Evolutionary conservation across 2,888 invertebrate species (phyloP).

Genomic region (Stenchaetothrips biformis): DNA sequence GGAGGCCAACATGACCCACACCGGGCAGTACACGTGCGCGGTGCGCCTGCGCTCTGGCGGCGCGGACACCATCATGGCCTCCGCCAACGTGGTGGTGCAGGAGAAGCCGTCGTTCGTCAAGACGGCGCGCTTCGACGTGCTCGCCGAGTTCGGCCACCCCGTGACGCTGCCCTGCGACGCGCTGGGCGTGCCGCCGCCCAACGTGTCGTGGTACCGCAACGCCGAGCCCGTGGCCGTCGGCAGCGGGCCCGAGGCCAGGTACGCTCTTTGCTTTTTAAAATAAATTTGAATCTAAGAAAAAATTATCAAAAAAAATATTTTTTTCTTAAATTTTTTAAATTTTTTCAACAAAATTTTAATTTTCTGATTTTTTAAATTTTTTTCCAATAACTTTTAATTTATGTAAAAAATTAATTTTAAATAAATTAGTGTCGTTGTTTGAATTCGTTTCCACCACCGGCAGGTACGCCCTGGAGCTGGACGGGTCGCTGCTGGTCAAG

Average conservation of each 20-base stretch:
- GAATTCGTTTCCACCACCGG: slow-evolving; percentile 38
- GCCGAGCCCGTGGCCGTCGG: slow-evolving; percentile 51
- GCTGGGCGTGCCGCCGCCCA: slow-evolving; percentile 79
- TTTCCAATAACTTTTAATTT: slow-evolving; percentile 1
- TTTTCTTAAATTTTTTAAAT: slow-evolving; percentile 22
- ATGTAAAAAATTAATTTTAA: slow-evolving; percentile 24
- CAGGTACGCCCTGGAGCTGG: slow-evolving; percentile 72
- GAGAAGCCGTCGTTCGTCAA: slow-evolving; percentile 66
- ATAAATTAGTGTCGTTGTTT: not conserved
- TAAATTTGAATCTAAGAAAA: not conserved
- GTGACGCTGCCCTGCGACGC: slow-evolving; percentile 80
- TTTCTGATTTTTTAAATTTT: not conserved
- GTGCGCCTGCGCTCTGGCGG: slow-evolving; percentile 72
- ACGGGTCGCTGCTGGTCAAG: slow-evolving; percentile 76
- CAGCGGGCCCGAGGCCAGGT: slow-evolving; percentile 35
- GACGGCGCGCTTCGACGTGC: slow-evolving; percentile 69
- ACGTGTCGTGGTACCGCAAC: slow-evolving; percentile 83
- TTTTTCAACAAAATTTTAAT: not conserved
- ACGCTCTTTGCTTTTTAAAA: not conserved
- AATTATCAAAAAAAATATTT: too few species aligned
- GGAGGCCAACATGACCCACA: slow-evolving; percentile 74
- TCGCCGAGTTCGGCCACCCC: slow-evolving; percentile 77
- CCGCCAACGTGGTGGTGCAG: slow-evolving; percentile 70
- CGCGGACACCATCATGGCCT: slow-evolving; percentile 67
- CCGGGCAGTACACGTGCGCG: slow-evolving; percentile 77